Evolutionary conservation across 2,113 vertebrate species (phyloP).

Genomic region (Alaudala cheleensis): DNA sequence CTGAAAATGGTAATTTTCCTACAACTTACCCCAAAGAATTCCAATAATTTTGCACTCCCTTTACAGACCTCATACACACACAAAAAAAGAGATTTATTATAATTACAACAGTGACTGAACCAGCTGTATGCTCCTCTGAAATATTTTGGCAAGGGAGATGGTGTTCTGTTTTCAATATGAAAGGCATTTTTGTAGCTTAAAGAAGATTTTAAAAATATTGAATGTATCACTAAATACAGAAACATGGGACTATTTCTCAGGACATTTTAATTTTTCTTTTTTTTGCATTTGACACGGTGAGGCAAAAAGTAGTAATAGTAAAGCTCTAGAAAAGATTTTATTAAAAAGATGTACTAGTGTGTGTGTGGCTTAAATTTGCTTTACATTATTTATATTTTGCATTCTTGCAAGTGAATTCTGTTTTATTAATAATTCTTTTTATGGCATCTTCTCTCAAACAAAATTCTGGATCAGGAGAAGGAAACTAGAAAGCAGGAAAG

Average conservation of each 20-base stretch:
- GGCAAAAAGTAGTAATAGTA: background rate
- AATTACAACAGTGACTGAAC: background rate
- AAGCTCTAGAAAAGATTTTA: background rate
- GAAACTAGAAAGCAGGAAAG: background rate
- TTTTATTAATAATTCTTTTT: background rate
- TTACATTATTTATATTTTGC: background rate
- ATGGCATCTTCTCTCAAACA: background rate
- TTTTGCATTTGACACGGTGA: background rate
- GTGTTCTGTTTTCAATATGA: background rate
- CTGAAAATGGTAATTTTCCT: background rate
- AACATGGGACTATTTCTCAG: background rate
- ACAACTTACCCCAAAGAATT: background rate
- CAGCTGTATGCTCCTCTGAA: background rate
- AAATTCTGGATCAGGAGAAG: background rate
- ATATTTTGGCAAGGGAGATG: background rate
- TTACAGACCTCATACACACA: background rate
- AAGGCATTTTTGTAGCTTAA: background rate
- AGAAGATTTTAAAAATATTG: background rate
- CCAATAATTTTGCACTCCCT: background rate
- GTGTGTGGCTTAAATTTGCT: background rate
- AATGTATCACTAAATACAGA: background rate
- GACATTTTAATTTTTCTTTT: background rate
- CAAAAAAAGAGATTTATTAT: background rate
- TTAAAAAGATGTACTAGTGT: background rate
- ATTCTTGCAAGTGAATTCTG: background rate